Evolutionary conservation across 2,888 invertebrate species (phyloP).

Genomic region (Tigriopus californicus): DNA sequence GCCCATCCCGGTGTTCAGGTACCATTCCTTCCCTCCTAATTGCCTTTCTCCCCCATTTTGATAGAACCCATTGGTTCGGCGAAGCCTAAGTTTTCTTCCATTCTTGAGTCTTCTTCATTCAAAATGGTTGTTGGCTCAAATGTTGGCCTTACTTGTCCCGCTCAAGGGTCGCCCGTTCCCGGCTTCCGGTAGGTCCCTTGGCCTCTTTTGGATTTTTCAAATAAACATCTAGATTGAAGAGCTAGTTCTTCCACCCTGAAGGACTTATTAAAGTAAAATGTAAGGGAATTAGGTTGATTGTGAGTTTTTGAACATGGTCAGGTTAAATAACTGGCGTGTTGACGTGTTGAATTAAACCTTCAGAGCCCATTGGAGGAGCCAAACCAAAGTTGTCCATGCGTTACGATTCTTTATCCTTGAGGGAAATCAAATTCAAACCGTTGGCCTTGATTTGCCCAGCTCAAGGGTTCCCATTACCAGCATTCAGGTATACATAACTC

Average conservation of each 20-base stretch:
- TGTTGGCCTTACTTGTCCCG: conserved; percentile 19
- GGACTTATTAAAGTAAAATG: too few species aligned
- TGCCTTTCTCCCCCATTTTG: background rate
- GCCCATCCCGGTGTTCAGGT: conserved; percentile 50
- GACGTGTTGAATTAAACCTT: background rate
- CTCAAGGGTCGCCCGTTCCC: conserved; percentile 21
- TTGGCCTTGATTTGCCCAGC: conserved; percentile 18
- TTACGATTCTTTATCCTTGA: conserved; percentile 11
- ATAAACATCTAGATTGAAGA: too few species aligned
- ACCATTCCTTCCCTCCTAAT: too few species aligned
- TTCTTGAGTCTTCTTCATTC: conserved; percentile 26
- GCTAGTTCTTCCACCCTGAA: too few species aligned
- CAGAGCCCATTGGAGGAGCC: conserved; percentile 27
- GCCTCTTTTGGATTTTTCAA: too few species aligned
- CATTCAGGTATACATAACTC: conserved; percentile 16
- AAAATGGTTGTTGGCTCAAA: background rate
- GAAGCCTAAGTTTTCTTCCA: conserved; percentile 40
- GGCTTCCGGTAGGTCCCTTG: conserved; percentile 19
- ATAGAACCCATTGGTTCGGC: conserved; percentile 11
- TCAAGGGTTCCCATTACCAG: conserved; percentile 20
- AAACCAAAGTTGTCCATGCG: conserved; percentile 27
- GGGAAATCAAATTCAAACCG: background rate
- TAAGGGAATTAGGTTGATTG: background rate
- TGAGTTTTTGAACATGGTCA: background rate
- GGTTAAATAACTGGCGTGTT: too few species aligned